Conservation (phyloP, 1,140 invertebrate genomes). For the Cydia fagiglandana region DNA sequence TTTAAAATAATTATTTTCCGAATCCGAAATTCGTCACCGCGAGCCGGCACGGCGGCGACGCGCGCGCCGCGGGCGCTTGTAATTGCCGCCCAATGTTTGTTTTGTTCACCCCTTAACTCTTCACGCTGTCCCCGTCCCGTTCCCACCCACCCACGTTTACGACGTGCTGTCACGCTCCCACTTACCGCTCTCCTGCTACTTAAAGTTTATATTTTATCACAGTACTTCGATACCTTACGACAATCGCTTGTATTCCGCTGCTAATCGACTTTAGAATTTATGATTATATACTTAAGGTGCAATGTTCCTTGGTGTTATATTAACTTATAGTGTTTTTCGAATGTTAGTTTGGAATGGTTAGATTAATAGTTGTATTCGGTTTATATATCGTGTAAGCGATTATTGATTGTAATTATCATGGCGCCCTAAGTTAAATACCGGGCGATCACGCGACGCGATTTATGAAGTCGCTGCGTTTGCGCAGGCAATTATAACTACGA, state of each 20-base stretch:
- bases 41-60: conserved; percentile 50
- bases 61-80: conserved; percentile 64
- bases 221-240: conserved; percentile 46
- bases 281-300: conserved; percentile 33
- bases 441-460: conserved; percentile 65
- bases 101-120: conserved; percentile 62
- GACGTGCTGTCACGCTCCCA: conserved; percentile 40
- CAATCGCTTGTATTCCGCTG: conserved; percentile 32
- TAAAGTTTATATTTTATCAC: conserved; percentile 65
- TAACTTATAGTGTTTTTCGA: neutral
- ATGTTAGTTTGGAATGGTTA: conserved; percentile 50
- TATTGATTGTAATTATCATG: conserved; percentile 77
- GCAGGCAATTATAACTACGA: neutral
- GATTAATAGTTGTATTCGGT: conserved; percentile 64
- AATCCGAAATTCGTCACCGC: conserved; percentile 45
- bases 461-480: conserved; percentile 37
- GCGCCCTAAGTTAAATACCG: conserved; percentile 66
- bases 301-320: conserved; percentile 34
- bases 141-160: conserved; percentile 32
- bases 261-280: conserved; percentile 43
- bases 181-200: conserved; percentile 53
- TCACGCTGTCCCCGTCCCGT: conserved; percentile 42
- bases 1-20: neutral
- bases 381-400: conserved; percentile 63
- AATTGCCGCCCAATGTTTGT: conserved; percentile 72